Percentiles rank a stretch among this genome's conserved stretches.
phyloP scores from a whole-genome alignment of 23 tunicate genomes.

The Diplosoma virens region DNA sequence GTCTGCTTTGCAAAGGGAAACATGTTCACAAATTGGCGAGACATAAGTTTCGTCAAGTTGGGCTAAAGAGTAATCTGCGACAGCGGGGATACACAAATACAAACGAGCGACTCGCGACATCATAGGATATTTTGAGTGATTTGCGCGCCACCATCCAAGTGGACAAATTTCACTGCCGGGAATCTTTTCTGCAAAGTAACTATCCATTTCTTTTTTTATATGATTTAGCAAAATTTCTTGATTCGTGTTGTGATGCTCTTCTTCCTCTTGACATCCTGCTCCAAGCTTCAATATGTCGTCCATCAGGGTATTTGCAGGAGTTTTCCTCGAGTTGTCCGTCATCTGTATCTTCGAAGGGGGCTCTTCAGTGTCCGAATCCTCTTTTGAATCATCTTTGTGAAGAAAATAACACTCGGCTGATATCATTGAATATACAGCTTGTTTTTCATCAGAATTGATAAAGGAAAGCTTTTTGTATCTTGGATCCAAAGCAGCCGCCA shows the following conservation, averaged over 20 bases:
- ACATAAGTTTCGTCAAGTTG: neutral
- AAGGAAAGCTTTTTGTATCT: slow-evolving; percentile 29
- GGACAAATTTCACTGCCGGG: slow-evolving; percentile 8
- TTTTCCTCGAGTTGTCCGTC: neutral
- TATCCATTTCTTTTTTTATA: slow-evolving; percentile 35
- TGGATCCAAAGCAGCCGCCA: slow-evolving; percentile 45
- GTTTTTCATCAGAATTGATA: slow-evolving; percentile 6
- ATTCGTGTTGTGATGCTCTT: neutral
- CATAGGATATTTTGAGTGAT: slow-evolving; percentile 8
- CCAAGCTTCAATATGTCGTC: slow-evolving; percentile 23
- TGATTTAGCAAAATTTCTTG: neutral
- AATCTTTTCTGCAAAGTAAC: slow-evolving; percentile 8
- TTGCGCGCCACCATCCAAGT: slow-evolving; percentile 36
- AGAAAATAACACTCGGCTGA: slow-evolving; percentile 23
- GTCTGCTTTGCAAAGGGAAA: neutral
- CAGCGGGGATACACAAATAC: slow-evolving; percentile 42
- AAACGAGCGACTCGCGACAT: slow-evolving; percentile 26
- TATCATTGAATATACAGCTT: neutral
- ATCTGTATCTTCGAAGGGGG: neutral
- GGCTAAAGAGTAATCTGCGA: neutral
- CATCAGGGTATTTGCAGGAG: neutral
- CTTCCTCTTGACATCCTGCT: slow-evolving; percentile 24
- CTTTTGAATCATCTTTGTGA: slow-evolving; percentile 6
- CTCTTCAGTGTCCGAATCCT: neutral
- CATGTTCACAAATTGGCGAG: neutral